Percentiles rank a stretch among this genome's conserved stretches.
phyloP scores from a whole-genome alignment of 2,888 invertebrate species.

The Phyto melanocephala region DNA sequence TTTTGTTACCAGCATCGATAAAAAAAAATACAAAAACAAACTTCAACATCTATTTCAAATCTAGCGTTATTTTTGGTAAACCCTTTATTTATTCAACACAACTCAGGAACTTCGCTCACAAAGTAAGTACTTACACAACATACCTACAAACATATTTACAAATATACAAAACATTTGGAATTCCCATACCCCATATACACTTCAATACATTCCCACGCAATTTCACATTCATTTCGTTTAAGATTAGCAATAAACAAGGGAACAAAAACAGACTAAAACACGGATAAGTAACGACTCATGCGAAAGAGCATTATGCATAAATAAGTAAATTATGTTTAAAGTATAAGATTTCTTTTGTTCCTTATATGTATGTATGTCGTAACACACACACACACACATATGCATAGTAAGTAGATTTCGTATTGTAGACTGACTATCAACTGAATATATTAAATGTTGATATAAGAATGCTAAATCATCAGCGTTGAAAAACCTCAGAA shows the following conservation, averaged over 20 bases:
- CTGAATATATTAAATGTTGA: background rate
- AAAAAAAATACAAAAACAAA: too few relatives aligned
- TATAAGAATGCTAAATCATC: slow-evolving; percentile 5
- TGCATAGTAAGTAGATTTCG: too few relatives aligned
- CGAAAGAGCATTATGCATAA: background rate
- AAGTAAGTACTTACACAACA: background rate
- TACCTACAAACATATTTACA: too few relatives aligned
- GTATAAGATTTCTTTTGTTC: background rate
- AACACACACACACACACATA: too few relatives aligned
- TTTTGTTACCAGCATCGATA: too few relatives aligned
- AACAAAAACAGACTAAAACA: background rate
- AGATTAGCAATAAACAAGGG: background rate
- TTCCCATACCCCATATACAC: background rate
- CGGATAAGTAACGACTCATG: background rate
- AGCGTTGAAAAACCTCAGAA: slow-evolving; percentile 18
- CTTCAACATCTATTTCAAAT: too few relatives aligned
- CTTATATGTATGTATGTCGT: too few relatives aligned
- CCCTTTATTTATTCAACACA: too few relatives aligned
- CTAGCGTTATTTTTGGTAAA: too few relatives aligned
- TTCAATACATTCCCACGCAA: background rate
- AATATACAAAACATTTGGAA: too few relatives aligned
- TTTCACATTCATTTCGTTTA: background rate
- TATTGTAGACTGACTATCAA: background rate
- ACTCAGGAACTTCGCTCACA: too few relatives aligned
- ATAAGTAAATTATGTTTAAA: slow-evolving; percentile 1